Conservation (phyloP, 1,140 invertebrate species). For the Caenorhabditis remanei region DNA sequence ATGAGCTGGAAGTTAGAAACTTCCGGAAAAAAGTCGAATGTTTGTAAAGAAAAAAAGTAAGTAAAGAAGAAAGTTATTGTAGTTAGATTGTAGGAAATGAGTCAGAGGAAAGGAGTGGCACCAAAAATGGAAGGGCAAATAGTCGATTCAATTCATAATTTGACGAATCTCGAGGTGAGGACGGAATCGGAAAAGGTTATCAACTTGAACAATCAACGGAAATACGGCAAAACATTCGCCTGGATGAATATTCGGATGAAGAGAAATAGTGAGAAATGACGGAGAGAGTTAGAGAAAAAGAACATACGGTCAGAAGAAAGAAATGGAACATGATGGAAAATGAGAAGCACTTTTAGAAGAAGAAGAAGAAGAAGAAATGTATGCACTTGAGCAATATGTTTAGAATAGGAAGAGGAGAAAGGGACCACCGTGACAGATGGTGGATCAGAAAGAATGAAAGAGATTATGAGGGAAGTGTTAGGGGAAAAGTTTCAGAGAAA, state of each 20-base stretch:
- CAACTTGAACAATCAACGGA: slow-evolving; percentile 36
- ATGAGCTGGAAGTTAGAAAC: slow-evolving; percentile 20
- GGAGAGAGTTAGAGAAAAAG: slow-evolving; percentile 17
- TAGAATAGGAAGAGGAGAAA: not conserved
- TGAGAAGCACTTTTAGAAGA: slow-evolving; percentile 37
- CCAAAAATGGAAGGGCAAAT: slow-evolving; percentile 28
- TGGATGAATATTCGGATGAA: slow-evolving; percentile 43
- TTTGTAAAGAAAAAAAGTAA: slow-evolving; percentile 1
- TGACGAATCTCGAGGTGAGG: not conserved
- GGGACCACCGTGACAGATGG: not conserved
- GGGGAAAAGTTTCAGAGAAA: not conserved
- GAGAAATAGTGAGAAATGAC: not conserved
- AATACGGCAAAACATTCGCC: slow-evolving; percentile 45
- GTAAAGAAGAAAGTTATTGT: slow-evolving; percentile 5
- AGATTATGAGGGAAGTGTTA: not conserved
- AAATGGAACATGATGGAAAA: slow-evolving; percentile 9
- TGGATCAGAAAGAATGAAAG: not conserved
- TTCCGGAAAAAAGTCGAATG: slow-evolving; percentile 7
- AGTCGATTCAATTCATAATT: slow-evolving; percentile 9
- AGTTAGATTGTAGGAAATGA: slow-evolving; percentile 4
- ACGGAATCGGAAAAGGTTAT: slow-evolving; percentile 46
- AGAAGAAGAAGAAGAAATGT: not conserved
- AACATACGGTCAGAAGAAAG: slow-evolving; percentile 37
- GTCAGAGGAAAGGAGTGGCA: slow-evolving; percentile 43
- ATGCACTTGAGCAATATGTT: slow-evolving; percentile 42